phyloP scores from a whole-genome alignment of 2,797 vertebrate species.

The Danionella dracula region DNA sequence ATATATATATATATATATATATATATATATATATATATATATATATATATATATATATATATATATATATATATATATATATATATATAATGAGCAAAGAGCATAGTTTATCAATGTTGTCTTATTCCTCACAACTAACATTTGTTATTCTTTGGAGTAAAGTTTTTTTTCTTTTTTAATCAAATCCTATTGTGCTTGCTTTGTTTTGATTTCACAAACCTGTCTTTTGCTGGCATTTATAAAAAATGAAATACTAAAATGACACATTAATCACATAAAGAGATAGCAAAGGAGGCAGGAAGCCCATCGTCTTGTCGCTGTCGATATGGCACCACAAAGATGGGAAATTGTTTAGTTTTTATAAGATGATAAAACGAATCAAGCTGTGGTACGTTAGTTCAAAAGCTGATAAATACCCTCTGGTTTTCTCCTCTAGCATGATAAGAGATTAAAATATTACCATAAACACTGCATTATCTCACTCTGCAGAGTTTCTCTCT shows the following conservation, averaged over 20 bases:
- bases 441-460: conserved; percentile 50
- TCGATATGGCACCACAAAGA: conserved; percentile 35
- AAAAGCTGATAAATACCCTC: conserved; percentile 47
- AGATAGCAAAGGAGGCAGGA: neutral
- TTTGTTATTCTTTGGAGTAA: too few relatives aligned
- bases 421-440: conserved; percentile 36
- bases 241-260: conserved; percentile 25
- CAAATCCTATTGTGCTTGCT: neutral
- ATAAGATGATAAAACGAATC: conserved; percentile 42
- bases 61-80: too few relatives aligned
- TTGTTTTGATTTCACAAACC: neutral
- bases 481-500: conserved; percentile 36
- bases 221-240: conserved; percentile 8
- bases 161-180: neutral
- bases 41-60: too few relatives aligned
- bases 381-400: conserved; percentile 46
- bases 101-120: too few relatives aligned
- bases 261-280: neutral
- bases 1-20: too few relatives aligned
- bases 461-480: conserved; percentile 45
- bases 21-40: too few relatives aligned
- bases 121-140: too few relatives aligned
- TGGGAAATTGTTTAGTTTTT: conserved; percentile 7
- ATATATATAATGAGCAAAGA: too few relatives aligned
- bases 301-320: conserved; percentile 31